These are phyloP conservation scores for Xestia rhomboidea DNA, from an alignment of 2,888 invertebrate species.

Conservation along the genomic window DNA sequence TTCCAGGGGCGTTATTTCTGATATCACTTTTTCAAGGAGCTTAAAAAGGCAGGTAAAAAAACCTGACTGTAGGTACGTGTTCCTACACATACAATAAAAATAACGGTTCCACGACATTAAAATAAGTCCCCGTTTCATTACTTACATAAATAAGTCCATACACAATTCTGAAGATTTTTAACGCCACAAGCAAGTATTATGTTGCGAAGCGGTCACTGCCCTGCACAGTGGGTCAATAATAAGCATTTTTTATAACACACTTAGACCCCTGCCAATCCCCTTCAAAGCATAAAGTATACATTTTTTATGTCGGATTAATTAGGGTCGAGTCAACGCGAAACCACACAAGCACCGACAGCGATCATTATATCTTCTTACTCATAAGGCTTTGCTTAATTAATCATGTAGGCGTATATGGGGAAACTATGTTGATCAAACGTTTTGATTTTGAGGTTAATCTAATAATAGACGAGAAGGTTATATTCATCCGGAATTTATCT, in stretches of 20 bases:
- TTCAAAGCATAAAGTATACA: conserved; percentile 3
- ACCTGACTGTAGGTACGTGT: not conserved
- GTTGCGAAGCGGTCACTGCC: not conserved
- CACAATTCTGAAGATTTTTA: not conserved
- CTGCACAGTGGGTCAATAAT: not conserved
- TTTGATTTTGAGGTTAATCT: conserved; percentile 11
- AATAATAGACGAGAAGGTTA: not conserved
- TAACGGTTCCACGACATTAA: not conserved
- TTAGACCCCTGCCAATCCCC: not conserved
- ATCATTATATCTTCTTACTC: conserved; percentile 17
- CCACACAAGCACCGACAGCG: conserved; percentile 25
- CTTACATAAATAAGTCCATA: not conserved
- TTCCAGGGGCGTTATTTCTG: not conserved
- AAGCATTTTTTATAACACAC: not conserved
- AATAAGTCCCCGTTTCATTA: not conserved
- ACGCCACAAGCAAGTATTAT: not conserved
- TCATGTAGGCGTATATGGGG: not conserved
- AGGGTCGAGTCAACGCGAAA: conserved; percentile 27
- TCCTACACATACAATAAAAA: not conserved
- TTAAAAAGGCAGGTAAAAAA: not conserved
- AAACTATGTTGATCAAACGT: conserved; percentile 19
- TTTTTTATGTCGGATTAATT: conserved; percentile 49
- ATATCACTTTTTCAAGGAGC: not conserved
- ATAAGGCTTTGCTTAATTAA: conserved; percentile 50
- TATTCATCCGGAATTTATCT: not conserved